Evolutionary conservation across 2,113 vertebrate species (phyloP), one percentile per base, ranked within the genome.

Genomic region (Ameiurus melas): DNA sequence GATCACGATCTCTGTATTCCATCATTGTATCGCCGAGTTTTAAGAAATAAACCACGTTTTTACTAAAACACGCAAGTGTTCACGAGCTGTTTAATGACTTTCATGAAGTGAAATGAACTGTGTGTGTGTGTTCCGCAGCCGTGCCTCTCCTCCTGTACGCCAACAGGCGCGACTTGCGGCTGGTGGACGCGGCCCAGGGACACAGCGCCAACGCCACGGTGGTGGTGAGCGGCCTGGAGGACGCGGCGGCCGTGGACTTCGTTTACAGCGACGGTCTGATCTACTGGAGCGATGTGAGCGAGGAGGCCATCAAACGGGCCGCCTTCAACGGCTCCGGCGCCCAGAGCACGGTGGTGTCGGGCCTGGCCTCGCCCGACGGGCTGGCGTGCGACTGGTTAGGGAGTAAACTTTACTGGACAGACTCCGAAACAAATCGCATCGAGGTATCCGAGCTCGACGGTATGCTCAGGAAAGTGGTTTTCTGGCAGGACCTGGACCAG

Each of bases 271-370:
- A 92, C 87, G 96, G 97, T 6, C 94, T 98, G 90, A 97, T 99
- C 88, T 99, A 98, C 93, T 99, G 98, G 98, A 99, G 98, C 81
- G 98, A 99, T 7, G 98, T 99, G 89, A 99, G 98, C 30, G 98
- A 99, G 93, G 98, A 99, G 92, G 97, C 98, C 92, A 99, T 99
- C 92, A 99, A 99, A 91, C 93, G 97, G 89, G 97, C 97, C 17
- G 94, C 95, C 43, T 96, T 97, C 91, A 99, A 98, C 90, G 95
- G 92, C 94, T 95, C 95, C 85, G 93, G 94, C 1, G 91, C 95
- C 1, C 97, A 97, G 90, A 97, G 94, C 9, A 96, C 96, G 70
- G 97, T 99, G 5, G 90, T 99, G 51, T 97, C 96, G 16, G 97
- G 97, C 6, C 95, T 99, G 89, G 94, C 97, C 86, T 99, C 98